Evolutionary conservation across 2,797 vertebrate species (phyloP).

Genomic region (Pteropus rufus): DNA sequence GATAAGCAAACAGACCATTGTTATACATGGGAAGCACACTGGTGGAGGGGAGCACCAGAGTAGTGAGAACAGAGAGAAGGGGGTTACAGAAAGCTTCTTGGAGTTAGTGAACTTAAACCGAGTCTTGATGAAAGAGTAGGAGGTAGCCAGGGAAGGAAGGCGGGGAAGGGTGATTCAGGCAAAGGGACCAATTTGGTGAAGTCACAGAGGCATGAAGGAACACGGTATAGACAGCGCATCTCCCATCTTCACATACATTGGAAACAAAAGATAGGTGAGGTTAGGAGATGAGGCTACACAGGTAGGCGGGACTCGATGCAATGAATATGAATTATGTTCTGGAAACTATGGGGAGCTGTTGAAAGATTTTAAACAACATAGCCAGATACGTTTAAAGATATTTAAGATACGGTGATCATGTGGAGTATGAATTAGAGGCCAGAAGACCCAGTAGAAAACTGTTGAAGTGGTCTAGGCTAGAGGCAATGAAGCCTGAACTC

Average conservation of each 20-base stretch:
- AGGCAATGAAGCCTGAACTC: not conserved
- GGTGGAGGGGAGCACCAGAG: not conserved
- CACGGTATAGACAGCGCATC: not conserved
- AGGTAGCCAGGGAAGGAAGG: not conserved
- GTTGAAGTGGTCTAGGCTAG: not conserved
- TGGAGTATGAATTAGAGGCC: not conserved
- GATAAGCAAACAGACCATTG: not conserved
- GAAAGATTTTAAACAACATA: not conserved
- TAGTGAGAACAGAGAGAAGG: not conserved
- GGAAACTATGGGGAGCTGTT: not conserved
- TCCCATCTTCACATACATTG: not conserved
- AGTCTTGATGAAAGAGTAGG: not conserved
- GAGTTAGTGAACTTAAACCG: not conserved
- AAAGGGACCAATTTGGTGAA: not conserved
- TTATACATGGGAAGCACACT: not conserved
- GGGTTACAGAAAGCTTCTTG: not conserved
- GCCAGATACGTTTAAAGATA: not conserved
- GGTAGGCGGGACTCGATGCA: not conserved
- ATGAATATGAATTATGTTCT: not conserved
- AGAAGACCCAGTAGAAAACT: not conserved
- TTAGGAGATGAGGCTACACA: not conserved
- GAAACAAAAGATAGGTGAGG: not conserved
- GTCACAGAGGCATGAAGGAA: not conserved
- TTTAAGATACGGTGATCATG: not conserved
- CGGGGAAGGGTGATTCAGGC: not conserved